Conservation (phyloP, 92 coral and sea anemone genomes). For the Zoanthus gigantus region DNA sequence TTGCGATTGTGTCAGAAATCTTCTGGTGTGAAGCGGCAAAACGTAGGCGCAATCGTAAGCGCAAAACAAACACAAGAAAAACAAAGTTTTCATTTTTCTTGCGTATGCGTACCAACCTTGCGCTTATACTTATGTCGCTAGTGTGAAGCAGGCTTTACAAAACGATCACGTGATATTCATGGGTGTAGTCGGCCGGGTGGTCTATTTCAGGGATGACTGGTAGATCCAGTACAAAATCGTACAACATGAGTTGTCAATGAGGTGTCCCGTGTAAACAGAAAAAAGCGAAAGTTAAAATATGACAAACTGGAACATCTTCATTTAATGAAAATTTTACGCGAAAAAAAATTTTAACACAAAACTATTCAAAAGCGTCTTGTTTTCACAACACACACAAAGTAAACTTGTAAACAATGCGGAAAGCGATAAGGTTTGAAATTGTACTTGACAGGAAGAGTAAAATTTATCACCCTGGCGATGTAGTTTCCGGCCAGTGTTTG, state of each 20-base stretch:
- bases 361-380: conserved; percentile 25
- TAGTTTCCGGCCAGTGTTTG: conserved; percentile 82
- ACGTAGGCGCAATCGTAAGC: too few species aligned
- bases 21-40: too few species aligned
- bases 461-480: conserved; percentile 82
- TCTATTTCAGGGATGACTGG: conserved; percentile 33
- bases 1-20: too few species aligned
- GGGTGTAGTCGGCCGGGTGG: conserved; percentile 28
- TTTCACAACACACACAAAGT: conserved; percentile 12
- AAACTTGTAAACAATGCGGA: conserved; percentile 65
- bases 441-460: conserved; percentile 58
- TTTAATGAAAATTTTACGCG: background rate
- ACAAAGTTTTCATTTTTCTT: too few species aligned
- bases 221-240: background rate
- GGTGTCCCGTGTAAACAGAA: background rate
- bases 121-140: too few species aligned
- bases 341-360: background rate
- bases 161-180: conserved; percentile 13
- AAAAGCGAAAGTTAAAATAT: background rate
- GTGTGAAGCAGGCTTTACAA: too few species aligned
- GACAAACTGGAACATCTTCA: background rate
- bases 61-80: too few species aligned
- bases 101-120: too few species aligned
- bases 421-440: conserved; percentile 63
- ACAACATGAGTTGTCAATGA: conserved; percentile 23